These are phyloP conservation scores for Hydropotes inermis DNA, from an alignment of 2,113 vertebrate species.

Conservation along the genomic window DNA sequence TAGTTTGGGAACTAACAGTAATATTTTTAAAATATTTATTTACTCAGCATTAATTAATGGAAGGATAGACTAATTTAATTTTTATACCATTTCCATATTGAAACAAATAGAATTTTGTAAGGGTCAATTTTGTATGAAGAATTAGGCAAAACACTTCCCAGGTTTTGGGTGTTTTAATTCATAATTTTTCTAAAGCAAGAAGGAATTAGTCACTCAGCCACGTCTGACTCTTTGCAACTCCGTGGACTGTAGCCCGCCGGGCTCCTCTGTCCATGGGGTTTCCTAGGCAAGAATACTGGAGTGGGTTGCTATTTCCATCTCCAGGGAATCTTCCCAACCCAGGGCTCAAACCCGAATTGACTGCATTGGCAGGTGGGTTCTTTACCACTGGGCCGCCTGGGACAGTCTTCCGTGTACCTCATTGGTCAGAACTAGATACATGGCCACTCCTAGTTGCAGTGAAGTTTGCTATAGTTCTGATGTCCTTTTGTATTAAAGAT, in stretches of 20 bases:
- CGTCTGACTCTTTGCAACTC: neutral
- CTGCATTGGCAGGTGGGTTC: neutral
- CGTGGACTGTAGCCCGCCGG: neutral
- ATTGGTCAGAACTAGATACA: neutral
- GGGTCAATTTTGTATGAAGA: neutral
- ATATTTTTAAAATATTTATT: slow-evolving; percentile 26
- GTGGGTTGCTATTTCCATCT: neutral
- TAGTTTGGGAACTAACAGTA: neutral
- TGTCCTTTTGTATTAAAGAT: neutral
- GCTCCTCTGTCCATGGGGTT: neutral
- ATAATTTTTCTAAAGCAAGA: neutral
- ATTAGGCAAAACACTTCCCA: neutral
- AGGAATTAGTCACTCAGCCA: neutral
- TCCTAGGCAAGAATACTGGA: neutral
- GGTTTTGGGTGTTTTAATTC: neutral
- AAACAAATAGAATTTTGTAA: neutral
- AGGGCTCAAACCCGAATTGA: neutral
- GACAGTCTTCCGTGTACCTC: neutral
- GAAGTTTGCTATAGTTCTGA: neutral
- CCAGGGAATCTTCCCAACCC: neutral
- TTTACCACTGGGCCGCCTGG: neutral
- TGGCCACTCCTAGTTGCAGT: neutral
- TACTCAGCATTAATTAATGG: slow-evolving; percentile 15
- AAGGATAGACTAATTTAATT: slow-evolving; percentile 32
- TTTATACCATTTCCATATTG: slow-evolving; percentile 8